phyloP scores from a whole-genome alignment of 2,797 vertebrate species.

The Vespertilio murinus region DNA sequence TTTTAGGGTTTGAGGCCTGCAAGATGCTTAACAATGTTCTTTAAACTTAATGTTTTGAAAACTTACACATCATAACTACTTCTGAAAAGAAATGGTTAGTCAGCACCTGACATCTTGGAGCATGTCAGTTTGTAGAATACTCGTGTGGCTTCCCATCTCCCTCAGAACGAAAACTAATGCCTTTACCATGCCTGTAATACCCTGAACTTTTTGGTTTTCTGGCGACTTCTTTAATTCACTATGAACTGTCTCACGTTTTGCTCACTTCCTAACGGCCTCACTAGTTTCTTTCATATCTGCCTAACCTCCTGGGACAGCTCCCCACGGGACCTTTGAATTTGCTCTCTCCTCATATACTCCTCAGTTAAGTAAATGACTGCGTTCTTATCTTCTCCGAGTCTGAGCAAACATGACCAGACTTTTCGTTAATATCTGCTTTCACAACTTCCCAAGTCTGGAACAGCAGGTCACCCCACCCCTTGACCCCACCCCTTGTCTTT shows the following conservation, averaged over 20 bases:
- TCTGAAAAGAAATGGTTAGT: neutral
- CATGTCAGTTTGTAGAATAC: neutral
- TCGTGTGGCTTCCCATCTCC: neutral
- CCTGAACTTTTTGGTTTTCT: neutral
- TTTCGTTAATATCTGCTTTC: neutral
- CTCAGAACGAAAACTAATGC: neutral
- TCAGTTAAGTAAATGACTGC: neutral
- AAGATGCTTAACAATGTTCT: neutral
- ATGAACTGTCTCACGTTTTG: neutral
- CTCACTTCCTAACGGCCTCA: neutral
- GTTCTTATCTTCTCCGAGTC: neutral
- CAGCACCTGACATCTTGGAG: neutral
- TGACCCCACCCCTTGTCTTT: neutral
- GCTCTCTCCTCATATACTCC: neutral
- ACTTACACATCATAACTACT: neutral
- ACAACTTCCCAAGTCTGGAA: neutral
- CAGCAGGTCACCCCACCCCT: rapidly evolving
- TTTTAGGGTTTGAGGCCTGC: neutral
- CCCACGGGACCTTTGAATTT: neutral
- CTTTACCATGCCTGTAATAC: neutral
- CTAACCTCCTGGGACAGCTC: neutral
- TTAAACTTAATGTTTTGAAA: neutral
- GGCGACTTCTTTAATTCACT: neutral
- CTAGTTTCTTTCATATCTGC: neutral
- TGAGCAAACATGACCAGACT: neutral